phyloP scores from a whole-genome alignment of 2,113 vertebrate species.

The Calypte anna region DNA sequence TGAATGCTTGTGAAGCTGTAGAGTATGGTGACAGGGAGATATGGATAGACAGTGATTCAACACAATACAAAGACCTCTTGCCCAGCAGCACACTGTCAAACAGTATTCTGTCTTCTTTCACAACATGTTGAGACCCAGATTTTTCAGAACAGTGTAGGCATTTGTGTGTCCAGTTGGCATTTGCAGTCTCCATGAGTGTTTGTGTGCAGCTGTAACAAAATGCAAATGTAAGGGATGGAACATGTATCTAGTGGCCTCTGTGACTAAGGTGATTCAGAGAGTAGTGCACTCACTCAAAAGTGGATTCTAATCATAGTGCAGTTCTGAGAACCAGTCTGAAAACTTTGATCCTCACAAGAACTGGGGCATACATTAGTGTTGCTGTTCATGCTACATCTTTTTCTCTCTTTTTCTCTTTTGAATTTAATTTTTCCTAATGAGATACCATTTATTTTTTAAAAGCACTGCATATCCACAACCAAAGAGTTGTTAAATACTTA shows the following conservation, averaged over 20 bases:
- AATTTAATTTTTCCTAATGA: neutral
- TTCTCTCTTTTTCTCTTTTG: neutral
- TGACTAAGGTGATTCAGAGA: neutral
- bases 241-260: neutral
- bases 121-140: neutral
- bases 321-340: neutral
- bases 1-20: neutral
- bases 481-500: neutral
- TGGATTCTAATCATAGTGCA: neutral
- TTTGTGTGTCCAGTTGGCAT: neutral
- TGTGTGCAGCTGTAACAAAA: neutral
- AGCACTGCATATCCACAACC: neutral
- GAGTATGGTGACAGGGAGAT: neutral
- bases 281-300: neutral
- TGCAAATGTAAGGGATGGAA: accelerated
- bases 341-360: neutral
- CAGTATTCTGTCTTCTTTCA: neutral
- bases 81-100: neutral
- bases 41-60: neutral
- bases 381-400: neutral
- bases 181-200: neutral
- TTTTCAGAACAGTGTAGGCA: neutral
- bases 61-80: neutral
- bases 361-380: neutral
- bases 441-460: neutral